phyloP scores from a whole-genome alignment of 1,140 invertebrate species.

The Drosophila lacteicornis region DNA sequence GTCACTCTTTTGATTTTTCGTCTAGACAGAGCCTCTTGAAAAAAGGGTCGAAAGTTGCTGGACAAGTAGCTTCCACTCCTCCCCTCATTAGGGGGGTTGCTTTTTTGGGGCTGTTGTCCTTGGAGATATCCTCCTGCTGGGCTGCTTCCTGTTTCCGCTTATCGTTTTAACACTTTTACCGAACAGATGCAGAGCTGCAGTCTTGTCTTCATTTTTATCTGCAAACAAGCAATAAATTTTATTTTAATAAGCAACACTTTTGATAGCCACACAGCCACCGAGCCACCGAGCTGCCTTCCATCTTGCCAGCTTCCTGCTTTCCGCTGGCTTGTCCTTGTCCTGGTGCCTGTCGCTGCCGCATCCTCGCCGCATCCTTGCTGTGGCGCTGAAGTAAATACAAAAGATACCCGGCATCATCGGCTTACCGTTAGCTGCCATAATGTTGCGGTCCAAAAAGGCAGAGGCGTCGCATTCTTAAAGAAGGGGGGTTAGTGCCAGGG shows the following conservation, averaged over 20 bases:
- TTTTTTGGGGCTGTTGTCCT: slow-evolving; percentile 7
- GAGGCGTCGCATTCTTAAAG: slow-evolving; percentile 36
- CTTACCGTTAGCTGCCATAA: slow-evolving; percentile 58
- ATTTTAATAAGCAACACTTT: slow-evolving; percentile 82
- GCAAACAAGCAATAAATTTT: slow-evolving; percentile 81
- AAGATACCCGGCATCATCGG: slow-evolving; percentile 68
- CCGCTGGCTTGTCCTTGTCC: slow-evolving; percentile 17
- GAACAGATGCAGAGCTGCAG: slow-evolving; percentile 20
- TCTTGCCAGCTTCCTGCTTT: slow-evolving; percentile 1
- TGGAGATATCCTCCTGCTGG: slow-evolving; percentile 10
- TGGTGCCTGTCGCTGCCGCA: slow-evolving; percentile 7
- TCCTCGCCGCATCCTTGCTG: slow-evolving; percentile 25
- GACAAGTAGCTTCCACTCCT: slow-evolving; percentile 16
- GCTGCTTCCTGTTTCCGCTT: slow-evolving; percentile 58
- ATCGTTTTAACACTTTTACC: slow-evolving; percentile 77
- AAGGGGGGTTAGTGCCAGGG: not conserved
- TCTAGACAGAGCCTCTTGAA: slow-evolving; percentile 38
- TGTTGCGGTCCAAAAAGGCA: slow-evolving; percentile 38
- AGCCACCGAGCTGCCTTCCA: slow-evolving; percentile 14
- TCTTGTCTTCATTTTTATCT: slow-evolving; percentile 75
- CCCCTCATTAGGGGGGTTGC: slow-evolving; percentile 13
- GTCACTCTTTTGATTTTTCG: slow-evolving; percentile 21
- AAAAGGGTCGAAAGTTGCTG: slow-evolving; percentile 35
- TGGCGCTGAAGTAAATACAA: slow-evolving; percentile 70
- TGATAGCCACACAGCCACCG: slow-evolving; percentile 55